Conservation (phyloP, 2,113 vertebrate genomes). For the Paracanthobrama guichenoti region DNA sequence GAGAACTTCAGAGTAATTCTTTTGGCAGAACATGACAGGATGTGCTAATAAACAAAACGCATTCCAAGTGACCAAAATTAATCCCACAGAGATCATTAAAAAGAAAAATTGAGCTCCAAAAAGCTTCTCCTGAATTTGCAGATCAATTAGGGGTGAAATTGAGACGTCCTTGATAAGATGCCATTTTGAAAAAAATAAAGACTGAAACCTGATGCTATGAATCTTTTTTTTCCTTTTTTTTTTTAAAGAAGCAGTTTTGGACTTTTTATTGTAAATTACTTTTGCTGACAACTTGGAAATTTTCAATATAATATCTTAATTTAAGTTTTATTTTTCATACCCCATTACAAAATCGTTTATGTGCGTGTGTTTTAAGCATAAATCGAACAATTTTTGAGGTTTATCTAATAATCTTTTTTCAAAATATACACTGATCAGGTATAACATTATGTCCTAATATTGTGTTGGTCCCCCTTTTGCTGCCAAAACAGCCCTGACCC, state of each 20-base stretch:
- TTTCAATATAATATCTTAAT: no score
- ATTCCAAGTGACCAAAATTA: background rate
- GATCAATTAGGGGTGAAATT: background rate
- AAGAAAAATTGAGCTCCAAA: background rate
- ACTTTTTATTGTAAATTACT: background rate
- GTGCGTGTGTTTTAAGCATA: no score
- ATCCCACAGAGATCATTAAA: conserved; percentile 8
- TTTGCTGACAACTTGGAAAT: background rate
- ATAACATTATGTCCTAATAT: no score
- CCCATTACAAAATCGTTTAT: no score
- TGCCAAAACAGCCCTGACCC: no score
- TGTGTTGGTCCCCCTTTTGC: no score
- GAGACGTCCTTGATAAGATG: background rate
- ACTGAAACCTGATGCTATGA: background rate
- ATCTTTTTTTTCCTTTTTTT: background rate
- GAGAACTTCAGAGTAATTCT: conserved; percentile 2
- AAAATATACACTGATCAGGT: background rate
- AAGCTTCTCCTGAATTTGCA: conserved; percentile 17
- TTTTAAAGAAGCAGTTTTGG: background rate
- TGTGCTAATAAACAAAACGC: conserved; percentile 2
- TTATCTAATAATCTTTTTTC: no score
- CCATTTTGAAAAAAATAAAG: background rate
- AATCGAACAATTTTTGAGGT: no score
- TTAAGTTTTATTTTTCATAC: no score
- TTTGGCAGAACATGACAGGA: conserved; percentile 23